phyloP scores from a whole-genome alignment of 2,113 vertebrate species.

The Lampris megalopsis region DNA sequence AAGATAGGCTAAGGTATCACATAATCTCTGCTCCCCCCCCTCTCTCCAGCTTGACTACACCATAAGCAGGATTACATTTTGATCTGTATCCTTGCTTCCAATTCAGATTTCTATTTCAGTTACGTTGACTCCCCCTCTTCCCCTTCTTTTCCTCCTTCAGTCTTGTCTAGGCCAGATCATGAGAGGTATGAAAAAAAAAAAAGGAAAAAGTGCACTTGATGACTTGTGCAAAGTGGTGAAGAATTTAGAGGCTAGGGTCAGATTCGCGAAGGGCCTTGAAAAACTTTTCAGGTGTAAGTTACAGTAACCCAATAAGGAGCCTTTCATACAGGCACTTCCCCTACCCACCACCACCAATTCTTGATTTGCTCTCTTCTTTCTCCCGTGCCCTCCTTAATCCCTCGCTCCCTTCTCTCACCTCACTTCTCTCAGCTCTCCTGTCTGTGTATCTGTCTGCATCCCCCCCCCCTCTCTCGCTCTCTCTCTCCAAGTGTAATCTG shows the following conservation, averaged over 20 bases:
- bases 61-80: conserved; percentile 82
- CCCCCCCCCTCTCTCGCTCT: conserved; percentile 16
- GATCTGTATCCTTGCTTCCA: conserved; percentile 77
- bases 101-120: conserved; percentile 83
- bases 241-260: conserved; percentile 86
- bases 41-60: conserved; percentile 56
- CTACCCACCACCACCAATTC: not conserved
- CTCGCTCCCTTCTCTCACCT: conserved; percentile 23
- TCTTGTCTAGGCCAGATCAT: conserved; percentile 72
- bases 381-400: conserved; percentile 22
- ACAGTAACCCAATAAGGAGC: conserved; percentile 70
- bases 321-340: conserved; percentile 44
- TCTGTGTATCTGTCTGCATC: conserved; percentile 17
- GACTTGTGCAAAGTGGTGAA: conserved; percentile 86
- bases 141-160: conserved; percentile 38
- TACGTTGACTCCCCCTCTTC: conserved; percentile 57
- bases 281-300: conserved; percentile 88
- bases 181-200: not conserved
- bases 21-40: conserved; percentile 65
- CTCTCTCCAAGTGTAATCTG: too few relatives aligned
- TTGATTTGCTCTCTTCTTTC: conserved; percentile 9
- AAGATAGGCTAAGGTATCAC: conserved; percentile 77
- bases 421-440: conserved; percentile 4
- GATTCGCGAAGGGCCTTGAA: conserved; percentile 88
- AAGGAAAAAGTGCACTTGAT: conserved; percentile 85